phyloP scores from a whole-genome alignment of 2,888 invertebrate genomes.

The Temnothorax ravouxi region DNA sequence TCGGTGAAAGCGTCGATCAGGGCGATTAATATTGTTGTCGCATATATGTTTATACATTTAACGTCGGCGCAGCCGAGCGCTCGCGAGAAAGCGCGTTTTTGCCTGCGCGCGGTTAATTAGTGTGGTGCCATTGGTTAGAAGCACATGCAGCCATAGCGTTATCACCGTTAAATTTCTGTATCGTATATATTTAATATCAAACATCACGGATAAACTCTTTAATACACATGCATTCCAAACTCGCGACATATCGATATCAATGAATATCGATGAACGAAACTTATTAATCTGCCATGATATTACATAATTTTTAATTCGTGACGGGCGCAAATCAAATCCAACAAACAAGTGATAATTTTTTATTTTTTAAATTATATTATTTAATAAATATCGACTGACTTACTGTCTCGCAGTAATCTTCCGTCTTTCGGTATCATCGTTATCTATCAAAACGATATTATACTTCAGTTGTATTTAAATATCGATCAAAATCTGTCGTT shows the following conservation, averaged over 20 bases:
- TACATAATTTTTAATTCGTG: slow-evolving; percentile 9
- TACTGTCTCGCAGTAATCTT: background rate
- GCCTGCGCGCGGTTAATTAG: too few species aligned
- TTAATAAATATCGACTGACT: slow-evolving; percentile 5
- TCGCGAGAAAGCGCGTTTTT: too few species aligned
- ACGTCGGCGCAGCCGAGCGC: too few species aligned
- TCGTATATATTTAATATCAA: background rate
- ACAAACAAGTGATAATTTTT: slow-evolving; percentile 8
- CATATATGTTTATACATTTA: too few species aligned
- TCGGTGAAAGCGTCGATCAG: too few species aligned
- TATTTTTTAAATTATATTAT: background rate
- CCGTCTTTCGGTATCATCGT: background rate
- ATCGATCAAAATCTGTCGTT: background rate
- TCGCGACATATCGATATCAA: background rate
- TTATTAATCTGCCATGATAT: background rate
- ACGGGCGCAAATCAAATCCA: background rate
- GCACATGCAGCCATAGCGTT: background rate
- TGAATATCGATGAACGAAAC: background rate
- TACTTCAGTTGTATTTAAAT: background rate
- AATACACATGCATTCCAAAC: background rate
- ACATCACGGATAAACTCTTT: background rate
- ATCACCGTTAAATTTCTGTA: background rate
- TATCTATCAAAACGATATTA: background rate
- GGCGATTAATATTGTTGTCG: too few species aligned
- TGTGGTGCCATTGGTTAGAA: too few species aligned